A percentile compares a stretch with the other conserved stretches of the same genome.
Evolutionary conservation across 2,797 vertebrate genomes (phyloP).

Genomic region (Anomalospiza imberbis): DNA sequence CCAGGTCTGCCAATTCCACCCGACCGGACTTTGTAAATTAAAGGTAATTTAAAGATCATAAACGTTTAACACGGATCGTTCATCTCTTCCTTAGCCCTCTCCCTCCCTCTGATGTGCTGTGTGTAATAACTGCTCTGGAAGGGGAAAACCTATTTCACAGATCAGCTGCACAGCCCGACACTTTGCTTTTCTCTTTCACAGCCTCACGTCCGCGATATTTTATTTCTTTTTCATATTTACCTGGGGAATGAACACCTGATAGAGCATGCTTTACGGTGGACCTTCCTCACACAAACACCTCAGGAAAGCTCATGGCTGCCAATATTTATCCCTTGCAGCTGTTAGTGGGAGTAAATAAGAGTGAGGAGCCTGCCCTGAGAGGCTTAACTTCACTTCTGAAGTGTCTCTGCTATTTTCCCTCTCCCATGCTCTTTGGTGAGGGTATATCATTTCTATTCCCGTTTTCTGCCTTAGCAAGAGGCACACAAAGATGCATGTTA

Average conservation of each 20-base stretch:
- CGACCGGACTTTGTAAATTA: constrained; percentile 82
- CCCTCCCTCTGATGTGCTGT: constrained; percentile 3
- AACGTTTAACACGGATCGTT: constrained; percentile 32
- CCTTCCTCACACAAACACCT: background rate
- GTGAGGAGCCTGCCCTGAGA: background rate
- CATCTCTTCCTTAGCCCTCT: constrained; percentile 47
- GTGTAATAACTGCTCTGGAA: constrained; percentile 9
- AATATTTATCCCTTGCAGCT: background rate
- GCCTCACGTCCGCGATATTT: background rate
- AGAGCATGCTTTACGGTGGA: background rate
- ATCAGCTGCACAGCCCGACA: background rate
- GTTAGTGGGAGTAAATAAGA: background rate
- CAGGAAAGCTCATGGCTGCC: background rate
- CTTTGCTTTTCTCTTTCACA: background rate
- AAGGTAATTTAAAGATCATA: constrained; percentile 80
- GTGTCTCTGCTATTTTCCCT: background rate
- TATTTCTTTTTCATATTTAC: background rate
- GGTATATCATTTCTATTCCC: background rate
- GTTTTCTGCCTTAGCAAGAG: background rate
- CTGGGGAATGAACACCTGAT: background rate
- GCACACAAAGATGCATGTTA: background rate
- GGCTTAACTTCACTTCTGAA: background rate
- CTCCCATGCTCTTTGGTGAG: background rate
- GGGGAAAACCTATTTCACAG: constrained; percentile 36
- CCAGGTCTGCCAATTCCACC: constrained; percentile 77